These are phyloP conservation scores for Pseudomyrmex concolor DNA, from an alignment of 1,140 invertebrate genomes.

Conservation along the genomic window DNA sequence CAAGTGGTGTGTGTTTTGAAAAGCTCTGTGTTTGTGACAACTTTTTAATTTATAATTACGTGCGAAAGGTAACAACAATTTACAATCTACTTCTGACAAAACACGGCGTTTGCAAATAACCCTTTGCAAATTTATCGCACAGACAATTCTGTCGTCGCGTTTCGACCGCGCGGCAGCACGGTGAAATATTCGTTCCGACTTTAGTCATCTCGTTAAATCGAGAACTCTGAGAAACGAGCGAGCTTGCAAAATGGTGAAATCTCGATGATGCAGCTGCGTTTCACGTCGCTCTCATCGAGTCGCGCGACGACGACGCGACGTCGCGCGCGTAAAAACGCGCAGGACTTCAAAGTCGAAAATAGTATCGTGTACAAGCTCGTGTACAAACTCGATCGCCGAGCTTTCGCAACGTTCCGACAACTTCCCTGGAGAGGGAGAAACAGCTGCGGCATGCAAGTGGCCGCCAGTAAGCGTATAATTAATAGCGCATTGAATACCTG, in stretches of 20 bases:
- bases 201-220: too few relatives aligned
- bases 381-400: not conserved
- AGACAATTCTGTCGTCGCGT: not conserved
- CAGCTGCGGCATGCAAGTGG: conserved; percentile 1
- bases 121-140: not conserved
- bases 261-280: not conserved
- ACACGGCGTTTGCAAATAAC: not conserved
- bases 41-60: not conserved
- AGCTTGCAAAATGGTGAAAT: not conserved
- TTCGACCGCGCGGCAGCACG: not conserved
- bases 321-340: conserved; percentile 8
- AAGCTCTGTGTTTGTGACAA: not conserved
- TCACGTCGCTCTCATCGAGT: conserved; percentile 1
- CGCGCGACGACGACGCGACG: too few relatives aligned
- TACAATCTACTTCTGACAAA: not conserved
- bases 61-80: not conserved
- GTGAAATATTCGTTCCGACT: not conserved
- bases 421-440: not conserved
- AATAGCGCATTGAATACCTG: conserved; percentile 20
- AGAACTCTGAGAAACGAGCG: not conserved
- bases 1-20: not conserved
- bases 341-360: conserved; percentile 22
- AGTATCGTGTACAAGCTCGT: not conserved
- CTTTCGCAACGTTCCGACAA: conserved; percentile 38
- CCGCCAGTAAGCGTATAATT: conserved; percentile 26